A percentile compares a stretch with the other conserved stretches of the same genome.
Conservation (phyloP, 2,888 invertebrate genomes). For the Rhingia rostrata region DNA sequence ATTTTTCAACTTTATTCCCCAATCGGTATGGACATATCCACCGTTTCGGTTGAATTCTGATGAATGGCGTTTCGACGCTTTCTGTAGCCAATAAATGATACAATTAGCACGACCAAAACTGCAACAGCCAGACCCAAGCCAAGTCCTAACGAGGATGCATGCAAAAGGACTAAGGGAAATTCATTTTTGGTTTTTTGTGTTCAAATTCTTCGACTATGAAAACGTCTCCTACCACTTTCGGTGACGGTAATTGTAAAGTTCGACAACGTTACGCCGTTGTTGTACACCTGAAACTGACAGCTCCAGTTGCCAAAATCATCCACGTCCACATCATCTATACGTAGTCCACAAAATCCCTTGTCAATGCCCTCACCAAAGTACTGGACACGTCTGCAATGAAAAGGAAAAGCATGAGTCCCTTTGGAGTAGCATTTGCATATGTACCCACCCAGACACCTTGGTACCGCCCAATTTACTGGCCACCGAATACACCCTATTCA, state of each 20-base stretch:
- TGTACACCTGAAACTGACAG: slow-evolving; percentile 75
- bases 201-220: slow-evolving; percentile 31
- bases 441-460: slow-evolving; percentile 77
- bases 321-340: slow-evolving; percentile 68
- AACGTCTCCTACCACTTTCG: slow-evolving; percentile 46
- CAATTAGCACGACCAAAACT: slow-evolving; percentile 11
- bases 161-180: slow-evolving; percentile 43
- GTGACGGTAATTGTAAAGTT: slow-evolving; percentile 58
- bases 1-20: slow-evolving; percentile 29
- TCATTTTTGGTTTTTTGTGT: slow-evolving; percentile 13
- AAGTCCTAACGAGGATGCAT: slow-evolving; percentile 49
- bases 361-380: slow-evolving; percentile 77
- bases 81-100: slow-evolving; percentile 30
- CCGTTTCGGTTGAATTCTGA: slow-evolving; percentile 10
- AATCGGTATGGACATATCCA: slow-evolving; percentile 29
- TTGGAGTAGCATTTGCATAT: slow-evolving; percentile 9
- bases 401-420: neutral
- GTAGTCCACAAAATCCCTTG: slow-evolving; percentile 77
- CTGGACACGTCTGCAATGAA: slow-evolving; percentile 75
- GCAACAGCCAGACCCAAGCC: slow-evolving; percentile 31
- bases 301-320: slow-evolving; percentile 77
- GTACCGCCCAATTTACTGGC: slow-evolving; percentile 73
- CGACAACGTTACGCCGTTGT: slow-evolving; percentile 46
- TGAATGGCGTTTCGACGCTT: slow-evolving; percentile 18
- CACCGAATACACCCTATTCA: slow-evolving; percentile 75